A percentile compares a stretch with the other conserved stretches of the same genome.
Evolutionary conservation across 2,888 invertebrate species (phyloP).

Genomic region (Dioctria rufipes): DNA sequence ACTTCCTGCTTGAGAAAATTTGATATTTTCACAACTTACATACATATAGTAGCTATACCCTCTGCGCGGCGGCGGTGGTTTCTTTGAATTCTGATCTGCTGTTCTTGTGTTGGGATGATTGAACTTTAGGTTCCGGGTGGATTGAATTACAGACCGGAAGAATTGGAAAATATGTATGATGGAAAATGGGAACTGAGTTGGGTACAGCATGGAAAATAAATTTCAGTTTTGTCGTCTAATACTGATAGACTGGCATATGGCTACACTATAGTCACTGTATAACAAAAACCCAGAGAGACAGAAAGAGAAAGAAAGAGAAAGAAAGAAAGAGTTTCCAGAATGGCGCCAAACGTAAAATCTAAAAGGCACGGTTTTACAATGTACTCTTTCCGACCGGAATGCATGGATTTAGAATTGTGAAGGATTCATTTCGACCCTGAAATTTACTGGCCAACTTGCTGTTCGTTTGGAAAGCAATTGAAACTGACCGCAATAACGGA

Average conservation of each 20-base stretch:
- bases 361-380: background rate
- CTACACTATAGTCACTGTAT: background rate
- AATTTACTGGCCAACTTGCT: constrained; percentile 9
- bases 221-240: background rate
- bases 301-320: no score
- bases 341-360: background rate
- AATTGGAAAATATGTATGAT: background rate
- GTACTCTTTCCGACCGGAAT: background rate
- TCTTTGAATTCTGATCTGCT: background rate
- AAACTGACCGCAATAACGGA: constrained; percentile 18
- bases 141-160: background rate
- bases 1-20: constrained; percentile 25
- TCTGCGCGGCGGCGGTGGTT: no score
- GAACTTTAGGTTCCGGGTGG: background rate
- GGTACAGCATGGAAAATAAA: background rate
- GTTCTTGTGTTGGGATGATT: constrained; percentile 1
- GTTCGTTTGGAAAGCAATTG: background rate
- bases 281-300: no score
- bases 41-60: background rate
- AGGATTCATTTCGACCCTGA: background rate
- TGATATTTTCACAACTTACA: background rate
- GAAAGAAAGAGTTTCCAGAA: background rate
- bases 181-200: background rate
- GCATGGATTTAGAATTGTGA: background rate
- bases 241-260: background rate